Evolutionary conservation across 2,113 vertebrate genomes (phyloP).

Genomic region (Cinclus mexicanus): DNA sequence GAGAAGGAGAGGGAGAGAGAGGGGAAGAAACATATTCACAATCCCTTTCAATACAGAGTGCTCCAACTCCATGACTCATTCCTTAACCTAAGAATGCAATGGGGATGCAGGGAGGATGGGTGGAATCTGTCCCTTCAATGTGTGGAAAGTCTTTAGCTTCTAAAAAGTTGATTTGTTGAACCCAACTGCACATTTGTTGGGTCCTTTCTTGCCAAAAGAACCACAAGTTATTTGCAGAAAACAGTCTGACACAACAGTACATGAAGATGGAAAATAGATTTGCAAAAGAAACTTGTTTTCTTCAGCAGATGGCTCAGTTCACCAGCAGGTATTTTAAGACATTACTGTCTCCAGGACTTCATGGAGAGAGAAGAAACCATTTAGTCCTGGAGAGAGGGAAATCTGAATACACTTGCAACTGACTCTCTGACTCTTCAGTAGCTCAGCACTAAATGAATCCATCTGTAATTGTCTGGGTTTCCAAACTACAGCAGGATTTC

Average conservation of each 20-base stretch:
- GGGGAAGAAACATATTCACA: neutral
- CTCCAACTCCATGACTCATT: neutral
- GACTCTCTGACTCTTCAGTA: neutral
- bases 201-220: neutral
- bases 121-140: neutral
- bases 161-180: neutral
- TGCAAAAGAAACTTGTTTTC: neutral
- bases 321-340: neutral
- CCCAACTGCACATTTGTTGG: neutral
- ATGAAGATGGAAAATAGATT: neutral
- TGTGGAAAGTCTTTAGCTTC: neutral
- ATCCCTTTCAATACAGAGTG: neutral
- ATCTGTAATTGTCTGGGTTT: neutral
- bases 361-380: neutral
- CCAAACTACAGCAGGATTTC: neutral
- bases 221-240: constrained; percentile 1
- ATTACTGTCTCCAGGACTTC: neutral
- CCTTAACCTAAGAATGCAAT: neutral
- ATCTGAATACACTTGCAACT: neutral
- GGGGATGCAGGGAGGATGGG: rapidly evolving
- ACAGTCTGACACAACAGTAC: neutral
- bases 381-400: neutral
- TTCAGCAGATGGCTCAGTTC: neutral
- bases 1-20: neutral
- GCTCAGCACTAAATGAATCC: neutral